phyloP scores from a whole-genome alignment of 2,113 vertebrate genomes.

The Channa maculata region DNA sequence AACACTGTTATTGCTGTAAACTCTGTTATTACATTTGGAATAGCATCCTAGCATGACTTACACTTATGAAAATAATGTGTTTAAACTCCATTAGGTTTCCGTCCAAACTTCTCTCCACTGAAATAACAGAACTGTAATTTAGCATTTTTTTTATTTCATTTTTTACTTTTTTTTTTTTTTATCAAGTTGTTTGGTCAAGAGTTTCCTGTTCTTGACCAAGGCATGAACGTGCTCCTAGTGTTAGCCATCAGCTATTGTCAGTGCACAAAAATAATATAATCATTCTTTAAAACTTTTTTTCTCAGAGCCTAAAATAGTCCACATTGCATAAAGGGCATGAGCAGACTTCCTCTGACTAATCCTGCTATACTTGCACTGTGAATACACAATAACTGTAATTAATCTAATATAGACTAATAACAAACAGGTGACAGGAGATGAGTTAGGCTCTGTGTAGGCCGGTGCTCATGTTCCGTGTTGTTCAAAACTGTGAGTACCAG shows the following conservation, averaged over 20 bases:
- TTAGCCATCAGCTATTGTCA: background rate
- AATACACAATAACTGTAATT: background rate
- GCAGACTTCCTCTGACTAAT: background rate
- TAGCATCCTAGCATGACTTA: too few relatives aligned
- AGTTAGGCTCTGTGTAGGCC: background rate
- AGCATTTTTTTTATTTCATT: background rate
- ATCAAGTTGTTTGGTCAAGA: background rate
- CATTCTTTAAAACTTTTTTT: background rate
- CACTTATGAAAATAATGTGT: too few relatives aligned
- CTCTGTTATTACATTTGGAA: too few relatives aligned
- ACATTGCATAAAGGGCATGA: too few relatives aligned
- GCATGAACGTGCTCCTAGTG: background rate
- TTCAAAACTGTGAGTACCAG: background rate
- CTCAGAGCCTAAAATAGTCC: background rate
- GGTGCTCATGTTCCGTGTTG: background rate
- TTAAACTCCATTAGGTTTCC: too few relatives aligned
- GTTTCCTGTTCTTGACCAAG: background rate
- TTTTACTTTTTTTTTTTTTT: background rate
- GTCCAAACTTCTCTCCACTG: too few relatives aligned
- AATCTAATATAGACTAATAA: background rate
- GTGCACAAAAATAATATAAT: background rate
- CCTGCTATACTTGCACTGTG: background rate
- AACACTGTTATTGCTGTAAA: too few relatives aligned
- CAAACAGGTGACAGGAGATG: conserved; percentile 9
- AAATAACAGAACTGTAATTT: background rate